phyloP scores from a whole-genome alignment of 2,113 vertebrate genomes.

The Myrmophylax atrothorax region DNA sequence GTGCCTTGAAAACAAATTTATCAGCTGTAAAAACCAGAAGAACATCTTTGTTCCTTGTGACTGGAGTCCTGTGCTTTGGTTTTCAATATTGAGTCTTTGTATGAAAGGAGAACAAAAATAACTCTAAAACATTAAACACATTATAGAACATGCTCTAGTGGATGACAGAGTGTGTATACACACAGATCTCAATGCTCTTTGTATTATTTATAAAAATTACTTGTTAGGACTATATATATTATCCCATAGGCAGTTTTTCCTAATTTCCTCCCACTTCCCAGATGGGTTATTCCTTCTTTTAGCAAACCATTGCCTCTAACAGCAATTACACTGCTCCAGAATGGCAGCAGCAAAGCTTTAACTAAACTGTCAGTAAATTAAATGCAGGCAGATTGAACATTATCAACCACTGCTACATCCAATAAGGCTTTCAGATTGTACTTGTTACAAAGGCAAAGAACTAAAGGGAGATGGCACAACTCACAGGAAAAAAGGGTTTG shows the following conservation, averaged over 20 bases:
- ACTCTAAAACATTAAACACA: not conserved
- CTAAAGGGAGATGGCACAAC: not conserved
- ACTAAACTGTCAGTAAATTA: not conserved
- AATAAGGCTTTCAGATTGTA: not conserved
- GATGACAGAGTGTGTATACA: not conserved
- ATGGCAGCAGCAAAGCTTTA: not conserved
- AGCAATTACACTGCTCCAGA: not conserved
- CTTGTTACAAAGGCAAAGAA: not conserved
- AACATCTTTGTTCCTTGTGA: constrained; percentile 73
- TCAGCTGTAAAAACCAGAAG: constrained; percentile 73
- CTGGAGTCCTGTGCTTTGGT: constrained; percentile 59
- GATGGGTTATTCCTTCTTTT: not conserved
- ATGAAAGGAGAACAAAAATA: constrained; percentile 51
- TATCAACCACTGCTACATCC: not conserved
- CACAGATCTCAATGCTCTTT: not conserved
- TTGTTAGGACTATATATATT: not conserved
- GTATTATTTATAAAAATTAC: not conserved
- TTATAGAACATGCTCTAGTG: not conserved
- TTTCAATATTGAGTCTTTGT: constrained; percentile 40
- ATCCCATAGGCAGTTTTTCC: not conserved
- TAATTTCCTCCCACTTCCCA: not conserved
- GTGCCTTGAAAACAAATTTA: constrained; percentile 69
- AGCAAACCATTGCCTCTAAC: not conserved
- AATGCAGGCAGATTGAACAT: not conserved
- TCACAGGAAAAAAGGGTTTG: not conserved